phyloP scores from a whole-genome alignment of 1,140 invertebrate species.

The Atopsyche davidsoni region DNA sequence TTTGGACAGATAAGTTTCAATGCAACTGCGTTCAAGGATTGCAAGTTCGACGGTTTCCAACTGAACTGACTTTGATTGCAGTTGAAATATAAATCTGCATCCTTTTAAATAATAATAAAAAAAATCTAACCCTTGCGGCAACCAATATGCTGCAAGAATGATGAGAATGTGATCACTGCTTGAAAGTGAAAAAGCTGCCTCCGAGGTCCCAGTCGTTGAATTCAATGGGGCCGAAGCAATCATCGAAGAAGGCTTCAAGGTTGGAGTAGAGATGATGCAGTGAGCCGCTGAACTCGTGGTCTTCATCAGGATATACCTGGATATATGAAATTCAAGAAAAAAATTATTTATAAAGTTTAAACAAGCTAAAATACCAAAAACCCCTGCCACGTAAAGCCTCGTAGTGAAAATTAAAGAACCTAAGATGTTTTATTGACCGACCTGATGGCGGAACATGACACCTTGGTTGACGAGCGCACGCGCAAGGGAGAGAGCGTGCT shows the following conservation, averaged over 20 bases:
- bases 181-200: constrained; percentile 42
- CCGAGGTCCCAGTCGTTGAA: constrained; percentile 62
- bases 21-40: too few species aligned
- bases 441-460: constrained; percentile 73
- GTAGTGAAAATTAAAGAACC: constrained; percentile 8
- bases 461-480: constrained; percentile 65
- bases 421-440: constrained; percentile 34
- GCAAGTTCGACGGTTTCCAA: background rate
- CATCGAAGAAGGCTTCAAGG: constrained; percentile 79
- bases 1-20: too few species aligned
- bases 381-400: constrained; percentile 30
- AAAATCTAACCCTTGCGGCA: background rate
- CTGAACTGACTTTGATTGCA: constrained; percentile 1
- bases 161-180: constrained; percentile 34
- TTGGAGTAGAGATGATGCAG: constrained; percentile 70
- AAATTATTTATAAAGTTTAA: too few species aligned
- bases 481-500: constrained; percentile 77
- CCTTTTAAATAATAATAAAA: background rate
- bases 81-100: background rate
- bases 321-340: too few species aligned
- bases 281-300: constrained; percentile 64
- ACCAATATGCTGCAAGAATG: background rate
- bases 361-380: too few species aligned
- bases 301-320: constrained; percentile 80
- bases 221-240: constrained; percentile 69